Evolutionary conservation across 2,797 vertebrate genomes (phyloP), one percentile per base, ranked within the genome.

Genomic region (Hydrophis major): DNA sequence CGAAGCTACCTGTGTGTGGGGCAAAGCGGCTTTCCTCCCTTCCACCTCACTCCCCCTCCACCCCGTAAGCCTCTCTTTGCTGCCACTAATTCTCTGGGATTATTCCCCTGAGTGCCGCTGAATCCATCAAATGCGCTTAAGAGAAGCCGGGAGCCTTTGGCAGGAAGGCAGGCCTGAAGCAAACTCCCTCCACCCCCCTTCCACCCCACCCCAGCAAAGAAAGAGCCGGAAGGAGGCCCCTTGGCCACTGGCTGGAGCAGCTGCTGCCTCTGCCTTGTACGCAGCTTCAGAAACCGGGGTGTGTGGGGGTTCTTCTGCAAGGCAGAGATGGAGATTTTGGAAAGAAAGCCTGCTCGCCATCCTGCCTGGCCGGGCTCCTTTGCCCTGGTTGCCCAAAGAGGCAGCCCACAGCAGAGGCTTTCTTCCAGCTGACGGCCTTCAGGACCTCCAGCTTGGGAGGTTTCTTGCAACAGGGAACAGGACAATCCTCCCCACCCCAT

Each of bases 41-140:
- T 3, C 25, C 60, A 11, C 25, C 10, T 7, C 60, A 0, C 2
- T 7, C 59, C 6, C 10, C 0, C 13, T 3, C 55, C 2, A 3
- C 1, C 6, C 59, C 4, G 6, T 47, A 83, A 83, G 37, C 74
- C 74, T 83, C 20, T 83, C 74, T 83, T 22, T 83, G 74, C 74
- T 25, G 37, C 18, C 8, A 12, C 74, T 83, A 83, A 83, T 47
- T 83, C 37, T 47, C 37, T 2, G 37, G 37, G 37, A 83, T 83
- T 83, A 83, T 47, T 83, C 20, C 37, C 37, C 37, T 42, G 20
- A 83, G 37, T 20, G 32, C 74, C 1, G 37, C 4, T 47, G 74
- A 83, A 42, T 83, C 74, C 74, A 83, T 83, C 74, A 25, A 83
- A 83, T 42, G 74, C 20, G 74, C 74, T 83, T 83, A 83, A 83